A percentile compares a stretch with the other conserved stretches of the same genome.
These are phyloP conservation scores for Carterocephalus palaemon DNA, from an alignment of 2,888 invertebrate genomes.

Conservation along the genomic window DNA sequence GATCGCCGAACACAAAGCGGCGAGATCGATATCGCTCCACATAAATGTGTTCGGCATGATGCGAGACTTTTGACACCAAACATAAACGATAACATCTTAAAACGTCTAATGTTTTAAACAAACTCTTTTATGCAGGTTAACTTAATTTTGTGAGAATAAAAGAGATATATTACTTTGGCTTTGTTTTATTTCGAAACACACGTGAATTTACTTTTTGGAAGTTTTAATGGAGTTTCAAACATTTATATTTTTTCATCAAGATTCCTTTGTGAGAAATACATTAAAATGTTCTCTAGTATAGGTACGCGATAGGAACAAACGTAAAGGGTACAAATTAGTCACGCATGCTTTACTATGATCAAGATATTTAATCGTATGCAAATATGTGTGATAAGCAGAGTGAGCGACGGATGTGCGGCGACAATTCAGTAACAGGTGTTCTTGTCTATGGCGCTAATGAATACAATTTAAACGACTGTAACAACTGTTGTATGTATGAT, in stretches of 20 bases:
- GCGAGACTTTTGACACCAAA: slow-evolving; percentile 79
- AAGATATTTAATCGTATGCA: slow-evolving; percentile 59
- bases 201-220: slow-evolving; percentile 17
- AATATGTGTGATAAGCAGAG: slow-evolving; percentile 51
- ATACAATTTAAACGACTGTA: background rate
- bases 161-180: slow-evolving; percentile 52
- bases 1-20: slow-evolving; percentile 65
- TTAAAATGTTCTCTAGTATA: slow-evolving; percentile 20
- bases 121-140: slow-evolving; percentile 75
- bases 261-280: no score
- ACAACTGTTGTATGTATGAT: no score
- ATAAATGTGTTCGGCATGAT: slow-evolving; percentile 75
- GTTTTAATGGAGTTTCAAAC: slow-evolving; percentile 2
- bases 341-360: slow-evolving; percentile 53
- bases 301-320: slow-evolving; percentile 36
- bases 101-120: slow-evolving; percentile 78
- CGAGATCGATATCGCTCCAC: slow-evolving; percentile 60
- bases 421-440: slow-evolving; percentile 46
- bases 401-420: slow-evolving; percentile 35
- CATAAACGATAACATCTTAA: slow-evolving; percentile 71
- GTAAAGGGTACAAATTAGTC: slow-evolving; percentile 45
- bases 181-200: slow-evolving; percentile 47
- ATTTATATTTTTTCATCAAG: background rate
- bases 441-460: slow-evolving; percentile 1
- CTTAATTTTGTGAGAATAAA: slow-evolving; percentile 74